Percentiles rank a stretch among this genome's conserved stretches.
Evolutionary conservation across 2,888 invertebrate species (phyloP).

Genomic region (Ashinkailepas kermadecensis): DNA sequence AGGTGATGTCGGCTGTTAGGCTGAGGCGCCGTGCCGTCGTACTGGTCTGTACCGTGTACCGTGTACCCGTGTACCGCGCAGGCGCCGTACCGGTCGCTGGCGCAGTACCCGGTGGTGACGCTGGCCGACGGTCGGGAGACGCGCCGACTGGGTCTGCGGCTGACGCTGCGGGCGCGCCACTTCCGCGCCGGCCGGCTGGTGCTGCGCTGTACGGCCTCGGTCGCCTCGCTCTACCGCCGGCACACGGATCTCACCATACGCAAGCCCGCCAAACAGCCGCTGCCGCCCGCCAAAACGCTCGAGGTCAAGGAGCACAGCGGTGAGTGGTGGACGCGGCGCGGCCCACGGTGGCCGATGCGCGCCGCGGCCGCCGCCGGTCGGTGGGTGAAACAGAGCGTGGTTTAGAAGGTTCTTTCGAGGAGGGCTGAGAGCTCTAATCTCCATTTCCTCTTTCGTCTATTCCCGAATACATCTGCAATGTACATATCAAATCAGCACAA

Average conservation of each 20-base stretch:
- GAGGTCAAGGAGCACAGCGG: constrained; percentile 6
- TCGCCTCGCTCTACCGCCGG: not conserved
- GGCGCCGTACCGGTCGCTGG: constrained; percentile 10
- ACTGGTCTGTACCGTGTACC: no score
- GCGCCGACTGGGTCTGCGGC: not conserved
- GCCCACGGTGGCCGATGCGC: not conserved
- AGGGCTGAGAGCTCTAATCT: no score
- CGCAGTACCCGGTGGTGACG: constrained; percentile 11
- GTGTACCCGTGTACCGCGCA: not conserved
- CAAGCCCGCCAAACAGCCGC: not conserved
- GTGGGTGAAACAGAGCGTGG: no score
- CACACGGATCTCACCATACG: not conserved
- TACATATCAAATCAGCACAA: no score
- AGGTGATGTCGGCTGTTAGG: no score
- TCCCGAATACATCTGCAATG: no score
- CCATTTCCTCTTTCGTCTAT: no score
- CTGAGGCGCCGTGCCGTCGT: no score
- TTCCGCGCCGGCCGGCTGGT: not conserved
- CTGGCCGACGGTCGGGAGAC: not conserved
- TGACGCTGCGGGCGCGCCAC: not conserved
- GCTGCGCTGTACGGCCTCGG: not conserved
- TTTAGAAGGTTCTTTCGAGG: no score
- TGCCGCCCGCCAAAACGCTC: not conserved
- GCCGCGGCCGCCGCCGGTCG: no score
- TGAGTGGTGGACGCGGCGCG: not conserved